Evolutionary conservation across 1,140 invertebrate species (phyloP), one percentile per base, ranked within the genome.

Genomic region (Lasioglossum baleicum): DNA sequence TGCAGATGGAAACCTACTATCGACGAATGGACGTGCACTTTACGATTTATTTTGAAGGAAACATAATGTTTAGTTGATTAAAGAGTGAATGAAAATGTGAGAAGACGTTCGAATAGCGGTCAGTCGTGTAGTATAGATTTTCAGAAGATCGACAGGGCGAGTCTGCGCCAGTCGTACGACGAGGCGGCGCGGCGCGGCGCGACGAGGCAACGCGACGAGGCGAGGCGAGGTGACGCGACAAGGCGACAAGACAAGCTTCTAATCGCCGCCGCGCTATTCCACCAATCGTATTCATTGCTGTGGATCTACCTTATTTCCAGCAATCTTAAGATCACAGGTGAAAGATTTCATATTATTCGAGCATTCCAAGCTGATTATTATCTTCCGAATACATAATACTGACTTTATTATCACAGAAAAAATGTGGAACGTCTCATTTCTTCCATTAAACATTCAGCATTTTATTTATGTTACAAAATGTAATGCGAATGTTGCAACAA

Each of bases 91-190:
- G 44, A 10, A 48, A 8, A 35, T n/a, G 17, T 71, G 20, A 10
- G 64, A 64, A 20, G 2, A 5, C 22, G 5, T 4, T 44, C 3
- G 13, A 31, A 31, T n/a, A 35, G 44, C 31, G 61, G 66, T 71
- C 66, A 22, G 71, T 71, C 44, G 68, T 22, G 17, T 44, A 61
- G 58, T 91, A 92, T 91, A 86, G 90, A 92, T 92, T 92, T 92
- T 91, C 86, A 75, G 75, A 74, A 78, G 56, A 77, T 83, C 82
- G 82, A 82, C 42, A 66, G 73, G 71, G 82, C 64, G 83, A 89
- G 85, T 73, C 85, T 88, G 87, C 90, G 90, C 87, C 89, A 87
- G 75, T 82, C 76, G 35, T 35, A 5, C 35, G 35, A 35, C 5
- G 35, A 35, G 35, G 35, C 35, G 5, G 5, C 35, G 35, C 35